These are phyloP conservation scores for Trissolcus japonicus DNA, from an alignment of 2,888 invertebrate genomes.

Conservation along the genomic window DNA sequence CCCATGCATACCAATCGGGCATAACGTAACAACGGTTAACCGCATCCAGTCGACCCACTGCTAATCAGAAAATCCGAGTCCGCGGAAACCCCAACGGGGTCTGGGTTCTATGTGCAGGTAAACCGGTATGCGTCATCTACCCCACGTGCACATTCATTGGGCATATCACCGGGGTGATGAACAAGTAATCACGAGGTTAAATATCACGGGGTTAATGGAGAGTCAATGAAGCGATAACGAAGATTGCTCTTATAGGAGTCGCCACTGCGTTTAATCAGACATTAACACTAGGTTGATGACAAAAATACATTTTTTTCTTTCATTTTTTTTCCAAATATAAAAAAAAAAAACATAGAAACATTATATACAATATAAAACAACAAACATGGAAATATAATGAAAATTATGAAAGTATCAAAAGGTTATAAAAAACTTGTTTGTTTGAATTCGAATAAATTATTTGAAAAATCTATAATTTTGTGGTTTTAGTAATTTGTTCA, in stretches of 20 bases:
- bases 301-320: no score
- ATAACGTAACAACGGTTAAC: slow-evolving; percentile 75
- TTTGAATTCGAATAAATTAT: no score
- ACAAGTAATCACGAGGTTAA: slow-evolving; percentile 71
- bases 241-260: slow-evolving; percentile 52
- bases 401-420: no score
- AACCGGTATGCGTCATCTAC: slow-evolving; percentile 5
- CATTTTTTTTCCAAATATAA: no score
- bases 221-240: slow-evolving; percentile 63
- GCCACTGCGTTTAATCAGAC: slow-evolving; percentile 18
- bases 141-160: slow-evolving; percentile 9
- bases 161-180: slow-evolving; percentile 59
- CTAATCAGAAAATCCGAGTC: slow-evolving; percentile 76
- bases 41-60: slow-evolving; percentile 74
- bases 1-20: slow-evolving; percentile 76
- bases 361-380: no score
- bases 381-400: no score
- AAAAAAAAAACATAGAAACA: no score
- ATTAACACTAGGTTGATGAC: slow-evolving; percentile 1
- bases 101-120: slow-evolving; percentile 29
- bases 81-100: slow-evolving; percentile 71
- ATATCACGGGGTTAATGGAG: slow-evolving; percentile 68
- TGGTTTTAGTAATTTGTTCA: no score
- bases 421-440: no score
- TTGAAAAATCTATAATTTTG: no score